Conservation (phyloP, 2,888 invertebrate genomes). For the Sabatieria punctata region DNA sequence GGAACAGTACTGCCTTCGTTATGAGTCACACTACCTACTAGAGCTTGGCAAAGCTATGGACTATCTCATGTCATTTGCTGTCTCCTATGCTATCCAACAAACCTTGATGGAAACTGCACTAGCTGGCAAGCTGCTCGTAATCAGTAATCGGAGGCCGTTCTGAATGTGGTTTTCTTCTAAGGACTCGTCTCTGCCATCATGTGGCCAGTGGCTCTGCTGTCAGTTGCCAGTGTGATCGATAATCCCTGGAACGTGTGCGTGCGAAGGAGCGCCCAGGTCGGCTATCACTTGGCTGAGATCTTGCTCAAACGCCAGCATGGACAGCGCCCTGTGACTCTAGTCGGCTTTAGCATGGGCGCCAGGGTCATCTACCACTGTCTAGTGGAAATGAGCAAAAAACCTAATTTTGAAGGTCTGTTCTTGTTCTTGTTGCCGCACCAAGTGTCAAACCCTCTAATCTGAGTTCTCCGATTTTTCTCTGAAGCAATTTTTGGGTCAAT, state of each 20-base stretch:
- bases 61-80: conserved; percentile 43
- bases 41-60: conserved; percentile 47
- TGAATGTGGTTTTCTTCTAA: too few species aligned
- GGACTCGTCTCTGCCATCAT: conserved; percentile 47
- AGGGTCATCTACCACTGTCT: conserved; percentile 50
- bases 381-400: conserved; percentile 37
- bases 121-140: conserved; percentile 36
- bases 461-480: too few species aligned
- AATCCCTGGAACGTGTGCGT: conserved; percentile 53
- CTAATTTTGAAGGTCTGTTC: conserved; percentile 19
- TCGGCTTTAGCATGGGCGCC: conserved; percentile 50
- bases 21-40: conserved; percentile 45
- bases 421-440: too few species aligned
- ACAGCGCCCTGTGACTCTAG: conserved; percentile 46
- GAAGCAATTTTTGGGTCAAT: too few species aligned
- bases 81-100: conserved; percentile 45
- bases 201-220: conserved; percentile 47
- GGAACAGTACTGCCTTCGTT: conserved; percentile 48
- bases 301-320: conserved; percentile 45
- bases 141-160: too few species aligned
- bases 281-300: conserved; percentile 48
- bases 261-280: conserved; percentile 44
- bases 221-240: conserved; percentile 43
- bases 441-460: too few species aligned
- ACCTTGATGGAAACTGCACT: conserved; percentile 47